phyloP scores from a whole-genome alignment of 2,113 vertebrate genomes.

The Sinocyclocheilus anophthalmus region DNA sequence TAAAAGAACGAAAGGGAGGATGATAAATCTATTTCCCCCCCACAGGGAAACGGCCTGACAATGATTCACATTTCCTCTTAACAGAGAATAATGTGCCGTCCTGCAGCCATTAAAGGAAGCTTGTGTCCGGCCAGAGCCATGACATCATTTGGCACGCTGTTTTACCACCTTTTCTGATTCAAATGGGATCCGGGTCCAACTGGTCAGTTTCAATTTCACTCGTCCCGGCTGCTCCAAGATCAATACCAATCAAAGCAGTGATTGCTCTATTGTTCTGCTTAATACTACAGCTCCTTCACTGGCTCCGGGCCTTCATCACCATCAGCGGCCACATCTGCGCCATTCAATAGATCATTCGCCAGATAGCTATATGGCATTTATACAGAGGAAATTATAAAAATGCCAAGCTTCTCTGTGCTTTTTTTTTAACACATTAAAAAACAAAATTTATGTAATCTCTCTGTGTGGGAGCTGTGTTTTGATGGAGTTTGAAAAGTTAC shows the following conservation, averaged over 20 bases:
- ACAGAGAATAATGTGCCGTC: constrained; percentile 34
- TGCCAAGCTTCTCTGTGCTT: constrained; percentile 34
- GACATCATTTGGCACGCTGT: constrained; percentile 42
- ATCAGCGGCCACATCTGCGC: constrained; percentile 51
- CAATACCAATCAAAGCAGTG: constrained; percentile 78
- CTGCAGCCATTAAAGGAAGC: constrained; percentile 37
- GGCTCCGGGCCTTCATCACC: constrained; percentile 53
- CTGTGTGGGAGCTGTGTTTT: neutral
- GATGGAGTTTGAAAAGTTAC: constrained; percentile 9
- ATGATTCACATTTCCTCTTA: constrained; percentile 32
- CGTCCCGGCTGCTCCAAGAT: constrained; percentile 57
- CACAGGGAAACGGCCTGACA: constrained; percentile 18
- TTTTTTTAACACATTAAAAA: constrained; percentile 39
- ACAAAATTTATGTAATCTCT: constrained; percentile 15
- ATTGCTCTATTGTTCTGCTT: constrained; percentile 70
- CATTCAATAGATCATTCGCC: constrained; percentile 45
- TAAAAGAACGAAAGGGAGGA: constrained; percentile 28
- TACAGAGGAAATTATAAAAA: constrained; percentile 35
- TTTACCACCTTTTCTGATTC: constrained; percentile 38
- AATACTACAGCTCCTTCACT: constrained; percentile 58
- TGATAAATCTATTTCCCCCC: constrained; percentile 26
- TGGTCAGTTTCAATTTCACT: constrained; percentile 54
- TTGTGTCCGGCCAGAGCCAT: constrained; percentile 39
- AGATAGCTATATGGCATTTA: constrained; percentile 46
- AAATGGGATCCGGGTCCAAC: constrained; percentile 44